Evolutionary conservation across 2,888 invertebrate genomes (phyloP), one percentile per base, ranked within the genome.

Genomic region (Tenthredo distinguenda): DNA sequence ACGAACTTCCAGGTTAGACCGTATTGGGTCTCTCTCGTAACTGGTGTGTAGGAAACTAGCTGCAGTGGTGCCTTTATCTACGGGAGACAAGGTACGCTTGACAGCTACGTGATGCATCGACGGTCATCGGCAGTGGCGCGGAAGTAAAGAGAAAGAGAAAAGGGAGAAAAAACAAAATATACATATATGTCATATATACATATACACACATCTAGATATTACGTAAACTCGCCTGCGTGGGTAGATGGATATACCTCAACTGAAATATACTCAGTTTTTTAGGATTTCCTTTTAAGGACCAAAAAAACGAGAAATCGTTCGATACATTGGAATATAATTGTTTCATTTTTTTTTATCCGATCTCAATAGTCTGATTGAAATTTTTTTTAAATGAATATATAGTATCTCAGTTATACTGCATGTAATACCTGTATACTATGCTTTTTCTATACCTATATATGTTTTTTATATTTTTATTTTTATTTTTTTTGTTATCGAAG

Each of bases 101-200:
- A 91, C 91, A 91, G 90, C 87, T 87, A 88, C 87, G 90, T 91
- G 91, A 91, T 91, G 90, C 91, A 91, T 91, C 91, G 90, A 90
- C 89, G 88, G 89, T 89, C 89, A 91, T 91, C 90, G 88, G 86
- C 90, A 91, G 89, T 90, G 91, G 90, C 91, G 91, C 68, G 82
- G 82, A 83, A 83, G 82, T 68, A 15, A 68, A 65, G 47, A 62
- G 58, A 58, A 79, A 58, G 9, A 79, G 18, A 62, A 34, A 37
- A 77, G 31, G n/a, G 15, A 77, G 12, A 77, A 15, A 55, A 55
- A 77, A 50, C 1, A 50, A 47, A 12, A 12, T 37, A 34, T 68
- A 71, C n/a, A 37, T 6, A 62, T 18, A 31, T 34, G 6, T 21
- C 10, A 34, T 4, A 40, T 21, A 31, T 4, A 65, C 26, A 26